phyloP scores from a whole-genome alignment of 2,888 invertebrate species.

The Phyllotreta striolata region DNA sequence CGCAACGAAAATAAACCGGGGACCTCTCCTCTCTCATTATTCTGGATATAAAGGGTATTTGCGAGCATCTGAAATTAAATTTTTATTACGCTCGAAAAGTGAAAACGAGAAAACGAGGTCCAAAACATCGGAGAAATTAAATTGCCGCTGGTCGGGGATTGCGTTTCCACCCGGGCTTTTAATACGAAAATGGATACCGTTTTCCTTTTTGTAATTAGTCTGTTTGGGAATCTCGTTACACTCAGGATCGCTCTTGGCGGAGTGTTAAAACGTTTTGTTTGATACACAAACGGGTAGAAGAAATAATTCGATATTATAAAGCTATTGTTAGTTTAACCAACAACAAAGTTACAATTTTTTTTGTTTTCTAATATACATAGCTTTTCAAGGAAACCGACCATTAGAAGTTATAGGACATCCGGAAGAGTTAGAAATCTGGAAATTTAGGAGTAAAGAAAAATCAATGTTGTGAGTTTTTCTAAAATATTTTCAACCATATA shows the following conservation, averaged over 20 bases:
- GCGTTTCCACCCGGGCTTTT: slow-evolving; percentile 8
- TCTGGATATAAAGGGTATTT: slow-evolving; percentile 5
- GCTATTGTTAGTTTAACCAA: not conserved
- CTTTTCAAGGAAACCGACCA: no score
- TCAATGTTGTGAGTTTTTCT: no score
- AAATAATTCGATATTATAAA: not conserved
- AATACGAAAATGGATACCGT: slow-evolving; percentile 14
- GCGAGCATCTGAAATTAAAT: slow-evolving; percentile 13
- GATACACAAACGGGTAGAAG: not conserved
- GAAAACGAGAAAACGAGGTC: slow-evolving; percentile 7
- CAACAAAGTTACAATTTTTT: no score
- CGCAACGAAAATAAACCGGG: slow-evolving; percentile 6
- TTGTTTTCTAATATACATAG: no score
- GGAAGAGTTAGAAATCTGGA: no score
- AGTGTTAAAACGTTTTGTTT: not conserved
- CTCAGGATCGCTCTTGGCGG: not conserved
- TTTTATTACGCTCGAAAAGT: slow-evolving; percentile 7
- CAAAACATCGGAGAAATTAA: slow-evolving; percentile 9
- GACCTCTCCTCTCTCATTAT: not conserved
- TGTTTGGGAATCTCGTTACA: slow-evolving; percentile 3
- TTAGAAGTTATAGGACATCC: no score
- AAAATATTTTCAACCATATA: no score
- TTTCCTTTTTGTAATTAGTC: slow-evolving; percentile 4
- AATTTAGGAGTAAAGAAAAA: no score
- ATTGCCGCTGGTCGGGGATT: slow-evolving; percentile 6